phyloP scores from a whole-genome alignment of 2,888 invertebrate species.

The Xanthorhoe designata region DNA sequence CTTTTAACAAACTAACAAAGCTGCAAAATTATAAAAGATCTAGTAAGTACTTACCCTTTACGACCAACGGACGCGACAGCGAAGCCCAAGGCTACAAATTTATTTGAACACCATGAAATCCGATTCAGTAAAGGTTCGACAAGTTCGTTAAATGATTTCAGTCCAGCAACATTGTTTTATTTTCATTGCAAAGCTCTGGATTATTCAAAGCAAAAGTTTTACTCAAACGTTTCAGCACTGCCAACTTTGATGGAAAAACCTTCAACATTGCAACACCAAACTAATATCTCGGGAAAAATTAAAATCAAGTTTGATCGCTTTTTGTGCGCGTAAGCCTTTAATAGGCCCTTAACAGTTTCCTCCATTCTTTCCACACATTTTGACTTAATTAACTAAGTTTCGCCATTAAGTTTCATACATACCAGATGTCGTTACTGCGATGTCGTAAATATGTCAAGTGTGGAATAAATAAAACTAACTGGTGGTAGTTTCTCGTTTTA shows the following conservation, averaged over 20 bases:
- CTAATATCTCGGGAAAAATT: conserved; percentile 46
- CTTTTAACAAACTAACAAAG: not conserved
- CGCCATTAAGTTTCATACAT: conserved; percentile 53
- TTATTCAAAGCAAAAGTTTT: conserved; percentile 15
- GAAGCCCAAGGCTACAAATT: not conserved
- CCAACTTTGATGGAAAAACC: conserved; percentile 12
- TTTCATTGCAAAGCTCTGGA: conserved; percentile 10
- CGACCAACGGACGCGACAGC: not conserved
- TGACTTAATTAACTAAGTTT: conserved; percentile 63
- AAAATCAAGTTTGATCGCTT: conserved; percentile 40
- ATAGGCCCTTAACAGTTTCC: conserved; percentile 65
- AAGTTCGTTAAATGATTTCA: conserved; percentile 12
- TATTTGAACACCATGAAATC: not conserved
- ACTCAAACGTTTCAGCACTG: conserved; percentile 8
- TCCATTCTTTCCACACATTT: conserved; percentile 56
- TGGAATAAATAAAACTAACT: conserved; percentile 45
- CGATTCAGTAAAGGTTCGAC: not conserved
- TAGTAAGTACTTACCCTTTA: not conserved
- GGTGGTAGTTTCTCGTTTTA: conserved; percentile 67
- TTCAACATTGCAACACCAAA: conserved; percentile 28
- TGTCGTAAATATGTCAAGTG: conserved; percentile 42
- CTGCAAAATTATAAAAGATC: not conserved
- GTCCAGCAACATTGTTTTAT: conserved; percentile 12
- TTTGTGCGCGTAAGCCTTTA: conserved; percentile 57
- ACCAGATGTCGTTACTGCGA: conserved; percentile 38